Evolutionary conservation across 1,140 invertebrate genomes (phyloP), one percentile per base, ranked within the genome.

Genomic region (Solen grandis): DNA sequence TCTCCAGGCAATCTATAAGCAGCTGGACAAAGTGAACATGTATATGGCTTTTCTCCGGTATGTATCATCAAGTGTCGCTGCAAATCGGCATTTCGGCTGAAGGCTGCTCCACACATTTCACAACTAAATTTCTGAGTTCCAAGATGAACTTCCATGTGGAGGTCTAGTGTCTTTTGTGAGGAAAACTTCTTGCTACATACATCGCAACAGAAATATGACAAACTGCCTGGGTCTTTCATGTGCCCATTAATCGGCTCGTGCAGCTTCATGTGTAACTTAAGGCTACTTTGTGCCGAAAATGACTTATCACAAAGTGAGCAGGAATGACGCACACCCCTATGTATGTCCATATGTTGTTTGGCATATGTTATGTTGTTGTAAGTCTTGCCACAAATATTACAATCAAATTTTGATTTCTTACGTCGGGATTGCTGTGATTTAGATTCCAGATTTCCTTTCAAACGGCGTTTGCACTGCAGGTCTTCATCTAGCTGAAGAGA

Each of bases 101-200:
- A 69, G 4, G 5, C 54, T 1, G 65, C 65, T 27, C 54, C 38
- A 69, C 65, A 69, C 19, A 33, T 69, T 16, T 52, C 41, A 27
- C 65, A 69, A 8, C 8, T 2, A 2, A 46, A 31, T 19, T 52
- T 54, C 22, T 69, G 65, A 19, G 65, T 69, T 3, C 65, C 65
- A 1, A n/a, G 25, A 29, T 69, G 65, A 52, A 25, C 13, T 52
- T 69, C 65, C 65, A 52, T 69, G 38, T 69, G 65, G 14, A 69
- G 8, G 2, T 31, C 54, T 50, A 69, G 22, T 19, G 4, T 31
- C 5, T 4, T n/a, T 29, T 52, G 25, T 22, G 1, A 31, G 29
- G 27, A 8, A 27, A 69, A 52, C 0, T 25, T 1, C 29, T 69
- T 50, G 50, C 33, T n/a, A 54, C 65, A 69, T 3, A 69, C 54